Base-by-base conservation (phyloP, 1,140 invertebrate genomes). In the Cepaea nemoralis region DNA sequence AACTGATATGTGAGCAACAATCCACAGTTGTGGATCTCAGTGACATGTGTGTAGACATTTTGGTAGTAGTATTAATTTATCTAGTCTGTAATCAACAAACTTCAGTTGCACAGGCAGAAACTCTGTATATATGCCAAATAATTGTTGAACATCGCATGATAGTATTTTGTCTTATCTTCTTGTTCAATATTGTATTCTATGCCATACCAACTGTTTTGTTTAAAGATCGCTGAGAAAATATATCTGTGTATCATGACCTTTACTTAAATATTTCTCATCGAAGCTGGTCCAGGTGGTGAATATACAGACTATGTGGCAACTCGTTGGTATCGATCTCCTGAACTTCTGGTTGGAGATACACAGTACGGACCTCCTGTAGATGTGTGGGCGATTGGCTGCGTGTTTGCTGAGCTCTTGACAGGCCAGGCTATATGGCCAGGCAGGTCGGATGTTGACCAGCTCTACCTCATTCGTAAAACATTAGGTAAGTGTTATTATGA, bases 281-380 rank as follows among this genome's bases (percentile, higher is more conserved):
- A 82, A 92, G 87, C 88, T 90, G 93, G 92, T 85, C 96, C 97
- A 0, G 97, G 97, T 12, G 98, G 99, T 93, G 97, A 98, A 91
- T 99, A 99, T 90, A 99, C 98, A 76, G 98, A 99, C 91, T 99
- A 99, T 91, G 98, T 99, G 69, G 98, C 98, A 1, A 99, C 98
- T 10, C 93, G 98, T 37, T 99, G 98, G 98, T 99, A 99, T 91
- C 93, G 98, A 77, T 96, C 97, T 24, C 98, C 91, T 0, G 98
- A 99, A 92, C 93, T 99, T 16, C 93, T 99, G 33, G 98, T 99
- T 0, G 98, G 98, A 0, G 98, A 99, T 89, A 98, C 97, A 2
- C 95, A 97, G 89, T 99, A 99, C 89, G 96, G 98, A 10, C 96
- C 97, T 0, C 95, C 97, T 0, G 98, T 99, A 0, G 98, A 99